Evolutionary conservation across 2,113 vertebrate species (phyloP).

Genomic region (Odontesthes bonariensis): DNA sequence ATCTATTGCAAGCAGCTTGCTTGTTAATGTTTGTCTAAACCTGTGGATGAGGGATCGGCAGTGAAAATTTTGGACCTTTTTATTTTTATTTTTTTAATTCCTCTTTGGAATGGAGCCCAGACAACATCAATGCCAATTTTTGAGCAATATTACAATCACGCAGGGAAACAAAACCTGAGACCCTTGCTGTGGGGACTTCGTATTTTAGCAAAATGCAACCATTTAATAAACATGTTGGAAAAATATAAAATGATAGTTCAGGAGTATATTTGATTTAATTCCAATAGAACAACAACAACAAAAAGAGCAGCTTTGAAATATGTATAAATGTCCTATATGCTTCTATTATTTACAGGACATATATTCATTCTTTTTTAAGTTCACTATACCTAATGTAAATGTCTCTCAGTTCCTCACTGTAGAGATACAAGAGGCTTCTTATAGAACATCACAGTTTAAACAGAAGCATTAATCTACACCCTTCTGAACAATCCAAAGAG

Average conservation of each 20-base stretch:
- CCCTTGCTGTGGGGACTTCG: conserved; percentile 41
- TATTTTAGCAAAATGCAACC: conserved; percentile 45
- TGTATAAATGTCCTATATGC: background rate
- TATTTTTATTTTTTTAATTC: background rate
- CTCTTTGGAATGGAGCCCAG: conserved; percentile 72
- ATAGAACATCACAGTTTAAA: conserved; percentile 15
- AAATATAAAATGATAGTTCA: conserved; percentile 54
- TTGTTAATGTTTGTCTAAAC: conserved; percentile 72
- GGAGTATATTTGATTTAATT: conserved; percentile 38
- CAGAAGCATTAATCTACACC: background rate
- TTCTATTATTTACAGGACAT: background rate
- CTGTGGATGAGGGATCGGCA: conserved; percentile 61
- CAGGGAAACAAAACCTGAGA: conserved; percentile 66
- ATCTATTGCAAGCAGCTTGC: conserved; percentile 44
- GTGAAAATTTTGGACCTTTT: conserved; percentile 64
- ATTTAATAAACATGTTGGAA: conserved; percentile 39
- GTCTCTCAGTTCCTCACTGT: background rate
- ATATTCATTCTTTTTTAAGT: too few species aligned
- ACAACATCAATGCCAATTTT: conserved; percentile 63
- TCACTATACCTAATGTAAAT: too few species aligned
- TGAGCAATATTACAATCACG: conserved; percentile 67
- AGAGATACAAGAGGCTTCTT: conserved; percentile 14
- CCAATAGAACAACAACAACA: background rate
- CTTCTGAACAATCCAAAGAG: conserved; percentile 6
- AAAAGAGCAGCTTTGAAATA: background rate